phyloP scores from a whole-genome alignment of 2,888 invertebrate species.

The Metallyticus violacea region DNA sequence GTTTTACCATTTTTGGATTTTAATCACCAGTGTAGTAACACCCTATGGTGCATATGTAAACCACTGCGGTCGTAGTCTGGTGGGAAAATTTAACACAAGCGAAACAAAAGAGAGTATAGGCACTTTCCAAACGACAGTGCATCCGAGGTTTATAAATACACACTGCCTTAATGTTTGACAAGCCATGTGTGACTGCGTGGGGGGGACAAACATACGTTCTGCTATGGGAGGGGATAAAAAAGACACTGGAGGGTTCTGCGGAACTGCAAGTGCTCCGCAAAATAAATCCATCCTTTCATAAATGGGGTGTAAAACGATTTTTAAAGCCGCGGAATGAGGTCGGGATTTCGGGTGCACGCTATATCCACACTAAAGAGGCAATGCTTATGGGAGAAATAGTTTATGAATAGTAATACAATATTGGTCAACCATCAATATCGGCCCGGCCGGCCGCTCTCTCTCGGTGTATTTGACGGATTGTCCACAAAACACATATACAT shows the following conservation, averaged over 20 bases:
- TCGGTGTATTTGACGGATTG: conserved; percentile 24
- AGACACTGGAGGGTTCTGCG: neutral
- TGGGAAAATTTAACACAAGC: neutral
- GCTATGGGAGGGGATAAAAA: neutral
- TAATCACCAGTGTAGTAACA: neutral
- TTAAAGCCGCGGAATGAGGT: neutral
- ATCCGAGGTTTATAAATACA: neutral
- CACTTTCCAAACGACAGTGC: neutral
- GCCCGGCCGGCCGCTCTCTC: conserved; percentile 20
- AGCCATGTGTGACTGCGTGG: neutral
- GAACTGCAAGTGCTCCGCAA: too few relatives aligned
- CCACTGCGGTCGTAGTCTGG: neutral
- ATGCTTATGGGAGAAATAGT: conserved; percentile 16
- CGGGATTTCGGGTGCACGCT: neutral
- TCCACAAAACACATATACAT: conserved; percentile 20
- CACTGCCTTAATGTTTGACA: neutral
- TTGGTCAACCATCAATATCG: conserved; percentile 28
- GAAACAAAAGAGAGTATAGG: neutral
- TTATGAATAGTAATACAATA: conserved; percentile 30
- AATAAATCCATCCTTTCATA: neutral
- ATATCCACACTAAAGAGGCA: neutral
- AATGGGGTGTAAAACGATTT: neutral
- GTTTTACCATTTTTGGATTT: neutral
- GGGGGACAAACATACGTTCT: neutral
- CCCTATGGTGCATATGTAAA: neutral